Percentiles rank a stretch among this genome's conserved stretches.
Evolutionary conservation across 35 echinoderm and acorn worm genomes (phyloP).

Genomic region (Diadema setosum): DNA sequence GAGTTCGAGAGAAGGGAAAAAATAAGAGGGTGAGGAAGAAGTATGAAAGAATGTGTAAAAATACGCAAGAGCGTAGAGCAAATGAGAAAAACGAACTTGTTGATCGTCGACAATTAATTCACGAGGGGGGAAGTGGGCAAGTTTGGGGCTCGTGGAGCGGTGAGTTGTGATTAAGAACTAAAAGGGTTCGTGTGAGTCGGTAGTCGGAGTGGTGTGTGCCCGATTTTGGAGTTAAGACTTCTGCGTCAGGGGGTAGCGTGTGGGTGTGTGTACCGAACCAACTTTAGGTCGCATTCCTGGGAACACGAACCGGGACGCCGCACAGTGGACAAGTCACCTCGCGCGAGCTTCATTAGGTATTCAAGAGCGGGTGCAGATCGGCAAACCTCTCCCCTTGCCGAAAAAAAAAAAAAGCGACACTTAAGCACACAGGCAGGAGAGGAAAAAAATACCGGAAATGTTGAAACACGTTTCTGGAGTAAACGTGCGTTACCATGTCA

Average conservation of each 20-base stretch:
- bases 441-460: constrained; percentile 9
- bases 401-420: not conserved
- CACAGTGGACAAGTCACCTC: not conserved
- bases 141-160: not conserved
- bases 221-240: not conserved
- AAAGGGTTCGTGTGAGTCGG: constrained; percentile 12
- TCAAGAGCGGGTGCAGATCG: not conserved
- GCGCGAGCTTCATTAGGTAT: constrained; percentile 12
- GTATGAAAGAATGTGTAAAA: not conserved
- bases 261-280: not conserved
- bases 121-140: not conserved
- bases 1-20: not conserved
- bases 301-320: not conserved
- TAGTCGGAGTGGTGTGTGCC: not conserved
- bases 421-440: not conserved
- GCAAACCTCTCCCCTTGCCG: not conserved
- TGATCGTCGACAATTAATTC: constrained; percentile 4
- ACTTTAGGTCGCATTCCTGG: not conserved
- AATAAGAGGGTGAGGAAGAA: not conserved
- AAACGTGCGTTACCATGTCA: constrained; percentile 6
- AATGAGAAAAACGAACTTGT: constrained; percentile 50
- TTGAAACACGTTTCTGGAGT: constrained; percentile 6
- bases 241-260: not conserved
- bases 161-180: constrained; percentile 12
- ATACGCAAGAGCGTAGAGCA: not conserved